A percentile compares a stretch with the other conserved stretches of the same genome.
Conservation (phyloP, 2,888 invertebrate genomes). For the Acleris laterana region DNA sequence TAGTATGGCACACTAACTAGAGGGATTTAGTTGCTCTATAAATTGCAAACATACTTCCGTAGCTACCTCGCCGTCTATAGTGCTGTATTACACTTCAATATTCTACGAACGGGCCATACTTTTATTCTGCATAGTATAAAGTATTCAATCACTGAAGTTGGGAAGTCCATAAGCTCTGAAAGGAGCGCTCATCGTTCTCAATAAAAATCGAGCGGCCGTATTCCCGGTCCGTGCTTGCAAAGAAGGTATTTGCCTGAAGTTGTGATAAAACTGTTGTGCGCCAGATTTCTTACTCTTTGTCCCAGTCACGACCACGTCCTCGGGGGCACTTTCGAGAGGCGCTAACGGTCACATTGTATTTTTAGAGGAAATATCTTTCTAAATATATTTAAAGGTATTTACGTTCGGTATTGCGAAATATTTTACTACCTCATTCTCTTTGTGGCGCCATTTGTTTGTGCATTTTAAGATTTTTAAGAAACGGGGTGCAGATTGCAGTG, state of each 20-base stretch:
- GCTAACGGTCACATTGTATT: conserved; percentile 41
- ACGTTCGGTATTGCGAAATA: background rate
- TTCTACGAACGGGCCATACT: background rate
- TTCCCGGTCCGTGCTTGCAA: conserved; percentile 26
- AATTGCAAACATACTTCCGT: too few species aligned
- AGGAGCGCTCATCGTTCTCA: conserved; percentile 37
- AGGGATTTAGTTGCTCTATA: too few species aligned
- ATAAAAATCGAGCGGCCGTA: conserved; percentile 36
- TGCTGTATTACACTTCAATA: background rate
- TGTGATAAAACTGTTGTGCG: conserved; percentile 58
- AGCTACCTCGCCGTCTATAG: too few species aligned
- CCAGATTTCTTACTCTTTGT: conserved; percentile 66
- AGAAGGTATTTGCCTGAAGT: conserved; percentile 37
- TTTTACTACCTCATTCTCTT: background rate
- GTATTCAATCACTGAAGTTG: conserved; percentile 32
- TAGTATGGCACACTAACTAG: too few species aligned
- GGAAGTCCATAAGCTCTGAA: conserved; percentile 23
- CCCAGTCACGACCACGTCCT: conserved; percentile 65
- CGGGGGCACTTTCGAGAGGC: conserved; percentile 46
- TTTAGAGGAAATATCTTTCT: conserved; percentile 12
- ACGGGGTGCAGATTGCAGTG: too few species aligned
- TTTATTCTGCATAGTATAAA: conserved; percentile 14
- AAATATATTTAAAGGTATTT: conserved; percentile 8
- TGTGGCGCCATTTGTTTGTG: too few species aligned
- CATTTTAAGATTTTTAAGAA: too few species aligned